Percentiles rank a stretch among this genome's conserved stretches.
Conservation (phyloP, 2,113 vertebrate species). For the Platichthys flesus region DNA sequence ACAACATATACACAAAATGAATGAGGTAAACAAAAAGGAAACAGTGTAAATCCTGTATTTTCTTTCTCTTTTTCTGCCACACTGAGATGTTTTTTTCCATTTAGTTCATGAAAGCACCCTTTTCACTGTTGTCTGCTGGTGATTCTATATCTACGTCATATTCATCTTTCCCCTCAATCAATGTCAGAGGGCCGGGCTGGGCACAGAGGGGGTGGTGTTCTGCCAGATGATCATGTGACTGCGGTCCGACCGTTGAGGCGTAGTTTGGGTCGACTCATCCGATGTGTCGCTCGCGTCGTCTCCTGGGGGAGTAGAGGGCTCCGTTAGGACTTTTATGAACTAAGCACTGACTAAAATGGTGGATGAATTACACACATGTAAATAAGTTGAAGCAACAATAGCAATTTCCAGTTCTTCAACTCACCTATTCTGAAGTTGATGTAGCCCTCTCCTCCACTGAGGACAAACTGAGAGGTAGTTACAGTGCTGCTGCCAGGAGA, state of each 20-base stretch:
- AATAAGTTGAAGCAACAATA: neutral
- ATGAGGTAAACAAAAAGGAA: conserved; percentile 50
- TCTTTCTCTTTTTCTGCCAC: conserved; percentile 21
- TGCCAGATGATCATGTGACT: conserved; percentile 87
- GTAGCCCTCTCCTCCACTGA: conserved; percentile 89
- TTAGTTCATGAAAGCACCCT: conserved; percentile 7
- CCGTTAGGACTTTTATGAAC: conserved; percentile 12
- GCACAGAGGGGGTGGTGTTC: conserved; percentile 57
- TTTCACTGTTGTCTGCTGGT: conserved; percentile 14
- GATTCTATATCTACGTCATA: neutral
- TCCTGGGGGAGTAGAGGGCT: conserved; percentile 61
- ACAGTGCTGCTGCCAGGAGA: conserved; percentile 64
- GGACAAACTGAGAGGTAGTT: conserved; percentile 79
- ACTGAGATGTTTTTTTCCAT: neutral
- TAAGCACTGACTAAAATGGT: neutral
- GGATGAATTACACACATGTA: neutral
- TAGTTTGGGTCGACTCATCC: conserved; percentile 61
- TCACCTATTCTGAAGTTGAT: conserved; percentile 88
- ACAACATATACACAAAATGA: conserved; percentile 17
- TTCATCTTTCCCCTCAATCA: neutral
- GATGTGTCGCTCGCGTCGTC: conserved; percentile 79
- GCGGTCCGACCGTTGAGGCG: conserved; percentile 80
- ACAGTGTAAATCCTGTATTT: conserved; percentile 2
- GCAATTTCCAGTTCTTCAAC: conserved; percentile 22
- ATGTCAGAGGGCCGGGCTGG: conserved; percentile 75